A percentile compares a stretch with the other conserved stretches of the same genome.
phyloP scores from a whole-genome alignment of 2,888 invertebrate genomes.

The Drosophila paracracens region DNA sequence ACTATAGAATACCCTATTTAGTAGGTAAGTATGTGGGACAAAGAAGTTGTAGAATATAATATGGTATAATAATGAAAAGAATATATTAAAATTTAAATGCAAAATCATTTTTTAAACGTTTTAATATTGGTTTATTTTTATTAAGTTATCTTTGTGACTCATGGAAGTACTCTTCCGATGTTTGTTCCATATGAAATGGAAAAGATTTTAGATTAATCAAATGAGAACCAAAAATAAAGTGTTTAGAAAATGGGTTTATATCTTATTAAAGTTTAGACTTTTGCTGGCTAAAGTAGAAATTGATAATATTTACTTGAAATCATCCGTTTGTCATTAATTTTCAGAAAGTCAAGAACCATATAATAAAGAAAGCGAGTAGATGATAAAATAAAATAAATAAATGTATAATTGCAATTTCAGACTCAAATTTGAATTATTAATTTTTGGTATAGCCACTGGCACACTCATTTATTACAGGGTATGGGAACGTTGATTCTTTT shows the following conservation, averaged over 20 bases:
- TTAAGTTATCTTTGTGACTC: background rate
- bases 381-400: background rate
- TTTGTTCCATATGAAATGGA: background rate
- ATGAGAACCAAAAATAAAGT: background rate
- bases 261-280: background rate
- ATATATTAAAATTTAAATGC: background rate
- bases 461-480: slow-evolving; percentile 19
- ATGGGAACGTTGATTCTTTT: slow-evolving; percentile 53
- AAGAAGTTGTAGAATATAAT: background rate
- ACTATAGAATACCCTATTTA: slow-evolving; percentile 26
- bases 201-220: background rate
- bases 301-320: background rate
- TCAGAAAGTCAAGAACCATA: background rate
- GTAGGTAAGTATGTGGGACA: background rate
- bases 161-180: background rate
- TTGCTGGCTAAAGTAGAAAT: background rate
- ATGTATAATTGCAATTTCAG: background rate
- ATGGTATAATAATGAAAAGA: background rate
- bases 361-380: background rate
- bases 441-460: background rate
- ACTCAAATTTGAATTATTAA: background rate
- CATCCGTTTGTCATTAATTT: background rate
- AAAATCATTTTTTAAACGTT: background rate
- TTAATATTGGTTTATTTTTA: background rate
- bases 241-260: background rate